Conservation (phyloP, 2,888 invertebrate species). For the Rotaria magnacalcarata region DNA sequence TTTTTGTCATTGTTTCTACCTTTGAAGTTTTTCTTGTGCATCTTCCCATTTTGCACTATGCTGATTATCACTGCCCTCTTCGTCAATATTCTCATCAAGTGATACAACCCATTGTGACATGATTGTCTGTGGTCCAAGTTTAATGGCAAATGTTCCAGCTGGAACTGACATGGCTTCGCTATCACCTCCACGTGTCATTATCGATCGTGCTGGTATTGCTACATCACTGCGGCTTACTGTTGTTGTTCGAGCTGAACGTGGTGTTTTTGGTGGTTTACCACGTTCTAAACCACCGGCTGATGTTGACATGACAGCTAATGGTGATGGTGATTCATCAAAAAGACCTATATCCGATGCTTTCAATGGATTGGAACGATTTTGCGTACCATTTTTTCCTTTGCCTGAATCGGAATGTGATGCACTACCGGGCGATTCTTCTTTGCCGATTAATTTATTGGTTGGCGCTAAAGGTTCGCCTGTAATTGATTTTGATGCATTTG, state of each 20-base stretch:
- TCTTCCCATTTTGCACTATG: conserved; percentile 29
- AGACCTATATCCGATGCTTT: background rate
- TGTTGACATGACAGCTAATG: background rate
- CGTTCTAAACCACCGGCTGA: background rate
- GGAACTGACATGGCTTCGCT: conserved; percentile 45
- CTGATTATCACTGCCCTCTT: conserved; percentile 31
- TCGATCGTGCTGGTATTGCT: background rate
- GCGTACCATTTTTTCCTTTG: background rate
- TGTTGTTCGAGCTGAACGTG: background rate
- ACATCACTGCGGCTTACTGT: background rate
- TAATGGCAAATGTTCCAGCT: conserved; percentile 44
- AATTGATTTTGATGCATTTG: background rate
- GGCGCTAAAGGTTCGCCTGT: background rate
- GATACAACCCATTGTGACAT: conserved; percentile 46
- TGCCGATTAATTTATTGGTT: background rate
- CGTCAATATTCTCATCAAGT: conserved; percentile 36
- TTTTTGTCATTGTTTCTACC: background rate
- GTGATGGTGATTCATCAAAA: background rate
- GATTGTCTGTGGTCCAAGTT: conserved; percentile 44
- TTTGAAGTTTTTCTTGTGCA: conserved; percentile 36
- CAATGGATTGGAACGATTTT: background rate
- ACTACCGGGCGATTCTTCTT: conserved; percentile 18
- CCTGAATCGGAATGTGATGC: background rate
- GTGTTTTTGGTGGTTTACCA: conserved; percentile 34
- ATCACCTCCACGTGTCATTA: background rate